Evolutionary conservation across 2,797 vertebrate genomes (phyloP).

Genomic region (Sebastes alutus): DNA sequence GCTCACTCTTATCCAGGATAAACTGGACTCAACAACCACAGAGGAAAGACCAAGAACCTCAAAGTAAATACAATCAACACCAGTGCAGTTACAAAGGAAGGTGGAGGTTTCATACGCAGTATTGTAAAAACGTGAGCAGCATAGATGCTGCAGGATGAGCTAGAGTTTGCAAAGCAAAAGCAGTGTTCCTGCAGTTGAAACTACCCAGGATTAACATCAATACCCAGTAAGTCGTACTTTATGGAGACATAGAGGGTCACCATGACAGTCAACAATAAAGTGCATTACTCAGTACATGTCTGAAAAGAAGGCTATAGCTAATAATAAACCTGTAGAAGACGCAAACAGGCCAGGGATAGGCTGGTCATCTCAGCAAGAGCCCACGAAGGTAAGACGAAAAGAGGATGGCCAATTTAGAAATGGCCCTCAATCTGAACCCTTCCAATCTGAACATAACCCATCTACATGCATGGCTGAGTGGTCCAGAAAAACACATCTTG

Average conservation of each 20-base stretch:
- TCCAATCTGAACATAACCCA: not conserved
- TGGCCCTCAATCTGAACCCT: not conserved
- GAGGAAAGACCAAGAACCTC: not conserved
- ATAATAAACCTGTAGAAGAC: not conserved
- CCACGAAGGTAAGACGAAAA: not conserved
- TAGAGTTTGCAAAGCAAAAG: not conserved
- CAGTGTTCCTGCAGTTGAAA: not conserved
- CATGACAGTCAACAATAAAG: not conserved
- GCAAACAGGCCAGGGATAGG: not conserved
- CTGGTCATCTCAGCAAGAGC: not conserved
- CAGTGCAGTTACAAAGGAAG: not conserved
- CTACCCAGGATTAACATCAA: not conserved
- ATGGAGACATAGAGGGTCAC: not conserved
- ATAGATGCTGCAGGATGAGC: too few species aligned
- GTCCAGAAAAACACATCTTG: slow-evolving; percentile 5
- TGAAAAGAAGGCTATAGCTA: not conserved
- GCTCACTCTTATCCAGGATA: not conserved
- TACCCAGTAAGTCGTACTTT: not conserved
- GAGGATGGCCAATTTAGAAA: not conserved
- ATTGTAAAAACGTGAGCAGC: not conserved
- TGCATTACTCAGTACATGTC: not conserved
- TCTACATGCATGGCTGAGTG: not conserved
- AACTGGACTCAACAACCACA: not conserved
- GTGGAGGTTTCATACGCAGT: not conserved
- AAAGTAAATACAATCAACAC: not conserved